Percentiles rank a stretch among this genome's conserved stretches.
Conservation (phyloP, 2,888 invertebrate genomes). For the Celastrina argiolus region DNA sequence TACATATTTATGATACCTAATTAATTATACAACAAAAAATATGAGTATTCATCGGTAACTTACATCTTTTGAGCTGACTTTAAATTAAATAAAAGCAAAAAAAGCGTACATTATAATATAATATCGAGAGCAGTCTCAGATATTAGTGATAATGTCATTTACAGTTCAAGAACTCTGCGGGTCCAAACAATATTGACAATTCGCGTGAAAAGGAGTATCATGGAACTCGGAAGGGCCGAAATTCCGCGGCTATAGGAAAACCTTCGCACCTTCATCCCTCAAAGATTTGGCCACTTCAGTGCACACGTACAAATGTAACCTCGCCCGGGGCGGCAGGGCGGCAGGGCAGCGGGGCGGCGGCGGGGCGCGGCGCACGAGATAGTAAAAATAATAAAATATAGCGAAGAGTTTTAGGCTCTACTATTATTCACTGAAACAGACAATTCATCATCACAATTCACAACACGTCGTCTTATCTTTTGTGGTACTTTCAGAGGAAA, state of each 20-base stretch:
- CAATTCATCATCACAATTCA: background rate
- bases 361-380: background rate
- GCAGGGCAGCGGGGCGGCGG: too few species aligned
- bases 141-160: background rate
- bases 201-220: slow-evolving; percentile 29
- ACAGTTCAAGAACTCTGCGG: background rate
- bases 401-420: background rate
- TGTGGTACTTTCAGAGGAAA: too few species aligned
- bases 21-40: too few species aligned
- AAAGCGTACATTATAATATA: too few species aligned
- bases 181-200: slow-evolving; percentile 24
- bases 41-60: too few species aligned
- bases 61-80: too few species aligned
- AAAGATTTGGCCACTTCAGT: slow-evolving; percentile 27
- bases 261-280: slow-evolving; percentile 30
- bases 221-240: slow-evolving; percentile 27
- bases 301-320: slow-evolving; percentile 21
- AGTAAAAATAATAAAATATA: slow-evolving; percentile 5
- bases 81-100: too few species aligned
- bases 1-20: too few species aligned
- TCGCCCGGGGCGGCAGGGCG: too few species aligned
- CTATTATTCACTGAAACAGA: background rate
- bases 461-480: background rate
- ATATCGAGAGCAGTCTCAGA: too few species aligned
- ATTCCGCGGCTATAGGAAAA: slow-evolving; percentile 28